Base-by-base conservation (phyloP, 1,140 invertebrate species). In the Sipha flava region DNA sequence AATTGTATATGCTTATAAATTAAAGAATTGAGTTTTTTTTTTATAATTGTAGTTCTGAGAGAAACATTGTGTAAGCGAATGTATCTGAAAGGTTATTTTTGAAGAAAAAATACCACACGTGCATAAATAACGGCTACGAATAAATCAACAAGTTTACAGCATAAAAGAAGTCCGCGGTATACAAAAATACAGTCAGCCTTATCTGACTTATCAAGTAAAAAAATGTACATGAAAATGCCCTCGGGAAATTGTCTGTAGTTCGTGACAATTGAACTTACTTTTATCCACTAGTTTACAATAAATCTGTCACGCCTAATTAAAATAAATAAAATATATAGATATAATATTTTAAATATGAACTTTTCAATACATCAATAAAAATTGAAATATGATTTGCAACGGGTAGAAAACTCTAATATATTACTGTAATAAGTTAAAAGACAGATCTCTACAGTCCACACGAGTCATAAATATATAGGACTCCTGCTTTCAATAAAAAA, bases 71-170 rank as follows among this genome's bases (percentile, higher is more conserved):
- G 40, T 23, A 26, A 45, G 14, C n/a, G n/a, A 37, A 37, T 26
- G 40, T 23, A 26, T 26, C 23, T 34, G n/a, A 37, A 37, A 64
- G 9, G 18, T 7, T 10, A 68, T 43, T 47, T 47, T 70, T 29
- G 18, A n/a, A 29, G 5, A 70, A 47, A 70, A 70, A 29, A 18
- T 10, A 26, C 14, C 1, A 10, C 18, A 31, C 37, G 31, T 21
- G 29, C 31, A 54, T 75, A 75, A 37, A 75, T 75, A 75, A 54
- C 10, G 4, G 7, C 2, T 21, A 14, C 12, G 1, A 34, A 75
- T 75, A 75, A 75, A 54, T 75, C 72, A 75, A 75, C 72, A 54
- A 37, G 72, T 75, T n/a, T 31, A 31, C n/a, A 23, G 9, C n/a
- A 52, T 34, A 75, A 34, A 75, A n/a, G 5, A 72, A 29, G 10